phyloP scores from a whole-genome alignment of 2,113 vertebrate genomes.

The Columba livia region DNA sequence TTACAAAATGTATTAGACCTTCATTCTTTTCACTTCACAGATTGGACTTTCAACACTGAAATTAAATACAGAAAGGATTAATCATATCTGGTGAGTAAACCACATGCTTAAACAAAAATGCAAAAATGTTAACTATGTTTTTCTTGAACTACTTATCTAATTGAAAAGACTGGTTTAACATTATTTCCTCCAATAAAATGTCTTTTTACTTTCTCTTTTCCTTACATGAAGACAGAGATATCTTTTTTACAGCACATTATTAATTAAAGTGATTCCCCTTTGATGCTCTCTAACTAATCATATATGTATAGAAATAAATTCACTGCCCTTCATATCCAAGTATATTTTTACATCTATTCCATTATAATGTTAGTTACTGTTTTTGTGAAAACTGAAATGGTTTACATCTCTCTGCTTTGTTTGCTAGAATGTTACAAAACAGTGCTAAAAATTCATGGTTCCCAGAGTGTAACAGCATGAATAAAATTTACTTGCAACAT shows the following conservation, averaged over 20 bases:
- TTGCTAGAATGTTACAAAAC: background rate
- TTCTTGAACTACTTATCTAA: background rate
- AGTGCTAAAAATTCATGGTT: background rate
- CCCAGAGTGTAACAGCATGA: background rate
- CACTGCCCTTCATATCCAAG: background rate
- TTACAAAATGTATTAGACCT: background rate
- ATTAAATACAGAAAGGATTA: background rate
- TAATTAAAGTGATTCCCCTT: background rate
- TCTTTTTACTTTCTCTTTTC: background rate
- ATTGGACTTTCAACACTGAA: background rate
- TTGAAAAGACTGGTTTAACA: fast-evolving
- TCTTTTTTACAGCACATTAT: background rate
- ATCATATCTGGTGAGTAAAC: background rate
- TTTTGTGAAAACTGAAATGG: background rate
- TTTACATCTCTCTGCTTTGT: fast-evolving
- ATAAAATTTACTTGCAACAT: background rate
- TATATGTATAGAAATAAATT: background rate
- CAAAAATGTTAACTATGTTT: background rate
- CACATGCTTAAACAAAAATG: background rate
- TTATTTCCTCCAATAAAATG: background rate
- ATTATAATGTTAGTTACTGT: background rate
- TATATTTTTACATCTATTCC: background rate
- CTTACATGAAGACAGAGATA: background rate
- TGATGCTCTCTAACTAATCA: background rate
- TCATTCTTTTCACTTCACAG: background rate